Evolutionary conservation across 2,113 vertebrate species (phyloP), one percentile per base, ranked within the genome.

Genomic region (Periophthalmodon schlosseri): DNA sequence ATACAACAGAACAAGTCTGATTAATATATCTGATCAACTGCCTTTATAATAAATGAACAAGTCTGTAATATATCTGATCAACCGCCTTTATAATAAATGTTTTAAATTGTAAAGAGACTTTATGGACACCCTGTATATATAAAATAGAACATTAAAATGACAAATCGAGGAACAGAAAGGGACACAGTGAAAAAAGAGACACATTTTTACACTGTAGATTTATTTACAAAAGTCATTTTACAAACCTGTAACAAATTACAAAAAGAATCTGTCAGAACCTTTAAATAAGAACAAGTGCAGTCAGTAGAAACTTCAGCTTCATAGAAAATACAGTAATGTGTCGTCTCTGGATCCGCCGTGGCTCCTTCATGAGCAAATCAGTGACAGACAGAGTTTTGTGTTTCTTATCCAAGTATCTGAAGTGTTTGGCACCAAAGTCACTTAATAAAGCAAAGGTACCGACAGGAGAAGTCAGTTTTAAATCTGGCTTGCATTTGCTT

Each of bases 321-420:
- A 87, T 86, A 89, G 71, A 90, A 91, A 92, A 81, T 85, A 84
- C 77, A 86, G 89, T 70, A 77, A 69, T 28, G 28, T n/a, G n/a
- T n/a, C n/a, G n/a, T 28, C 28, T 28, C 28, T 28, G 28, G 28
- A 28, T 28, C 28, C 28, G 28, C 28, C 3, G 28, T 28, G 28
- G 28, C 28, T 28, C 28, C 28, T 28, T 28, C 28, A 28, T 28
- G 28, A 28, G 28, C 1, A 3, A 2, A 1, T 2, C 69, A 77
- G 50, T 69, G 10, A 33, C 49, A 1, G 18, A 13, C 63, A 60
- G 9, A 9, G 12, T 14, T 24, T 24, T 24, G 5, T 13, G 23
- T 60, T 60, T 63, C 24, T 18, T 34, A 63, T 63, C 7, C 28
- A 34, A 15, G 33, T 61, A 28, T 24, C 5, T 61, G 15, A 12